Conservation (phyloP, 2,113 vertebrate species). For the Podarcis muralis region DNA sequence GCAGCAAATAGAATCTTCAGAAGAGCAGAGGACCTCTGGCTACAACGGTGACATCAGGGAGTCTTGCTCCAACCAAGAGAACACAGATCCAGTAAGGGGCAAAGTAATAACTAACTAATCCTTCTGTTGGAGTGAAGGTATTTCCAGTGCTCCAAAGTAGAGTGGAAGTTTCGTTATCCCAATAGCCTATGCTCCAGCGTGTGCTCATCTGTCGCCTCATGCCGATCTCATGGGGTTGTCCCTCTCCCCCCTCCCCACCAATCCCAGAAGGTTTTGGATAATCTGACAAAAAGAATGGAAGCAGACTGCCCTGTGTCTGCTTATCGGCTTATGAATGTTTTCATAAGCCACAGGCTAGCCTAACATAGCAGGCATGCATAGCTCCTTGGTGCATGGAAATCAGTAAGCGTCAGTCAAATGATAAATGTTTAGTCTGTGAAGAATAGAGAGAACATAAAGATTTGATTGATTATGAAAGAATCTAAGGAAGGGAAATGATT, state of each 20-base stretch:
- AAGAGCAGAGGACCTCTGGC: slow-evolving; percentile 73
- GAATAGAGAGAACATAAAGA: too few relatives aligned
- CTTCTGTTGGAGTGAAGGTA: neutral
- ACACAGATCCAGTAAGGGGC: slow-evolving; percentile 80
- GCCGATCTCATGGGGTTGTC: neutral
- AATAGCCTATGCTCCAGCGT: neutral
- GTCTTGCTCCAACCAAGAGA: slow-evolving; percentile 88
- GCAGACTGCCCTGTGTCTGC: neutral
- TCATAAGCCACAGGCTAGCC: neutral
- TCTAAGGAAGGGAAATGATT: too few relatives aligned
- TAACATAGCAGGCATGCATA: neutral
- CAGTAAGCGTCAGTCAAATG: neutral
- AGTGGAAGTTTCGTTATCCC: too few relatives aligned
- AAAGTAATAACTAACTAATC: neutral
- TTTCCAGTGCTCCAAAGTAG: neutral
- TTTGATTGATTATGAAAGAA: too few relatives aligned
- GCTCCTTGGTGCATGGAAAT: neutral
- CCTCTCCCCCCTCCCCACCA: too few relatives aligned
- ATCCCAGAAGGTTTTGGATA: neutral
- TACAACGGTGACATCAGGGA: slow-evolving; percentile 81
- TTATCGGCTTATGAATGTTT: neutral
- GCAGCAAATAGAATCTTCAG: slow-evolving; percentile 84
- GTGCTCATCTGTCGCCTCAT: neutral
- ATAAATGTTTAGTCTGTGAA: neutral
- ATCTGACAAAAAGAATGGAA: neutral